These are phyloP conservation scores for Megamerina dolium DNA, from an alignment of 2,888 invertebrate genomes.

Conservation along the genomic window DNA sequence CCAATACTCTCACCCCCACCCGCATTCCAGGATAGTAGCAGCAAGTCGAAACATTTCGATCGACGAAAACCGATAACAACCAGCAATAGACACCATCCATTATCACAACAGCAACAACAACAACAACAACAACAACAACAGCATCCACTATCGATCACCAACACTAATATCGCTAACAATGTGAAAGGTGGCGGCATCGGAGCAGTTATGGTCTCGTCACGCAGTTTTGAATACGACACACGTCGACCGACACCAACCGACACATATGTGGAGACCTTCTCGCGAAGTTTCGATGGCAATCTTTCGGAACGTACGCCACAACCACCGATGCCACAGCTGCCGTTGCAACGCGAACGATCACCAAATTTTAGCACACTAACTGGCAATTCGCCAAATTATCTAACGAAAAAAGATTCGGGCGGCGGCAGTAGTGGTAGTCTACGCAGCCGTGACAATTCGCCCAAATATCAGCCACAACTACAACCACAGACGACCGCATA, in stretches of 20 bases:
- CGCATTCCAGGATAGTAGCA: conserved; percentile 59
- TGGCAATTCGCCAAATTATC: conserved; percentile 47
- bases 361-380: conserved; percentile 47
- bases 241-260: conserved; percentile 39
- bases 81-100: too few relatives aligned
- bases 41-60: conserved; percentile 32
- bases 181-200: conserved; percentile 17
- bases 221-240: conserved; percentile 49
- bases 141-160: conserved; percentile 47
- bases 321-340: too few relatives aligned
- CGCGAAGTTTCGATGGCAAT: conserved; percentile 49
- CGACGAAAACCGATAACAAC: conserved; percentile 25
- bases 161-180: conserved; percentile 31
- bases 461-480: conserved; percentile 36
- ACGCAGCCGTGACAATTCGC: conserved; percentile 45
- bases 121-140: conserved; percentile 29
- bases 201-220: conserved; percentile 49
- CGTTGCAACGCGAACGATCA: conserved; percentile 38
- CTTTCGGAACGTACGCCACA: conserved; percentile 36
- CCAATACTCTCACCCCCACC: conserved; percentile 66
- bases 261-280: conserved; percentile 46
- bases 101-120: conserved; percentile 22
- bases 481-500: conserved; percentile 39
- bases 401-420: conserved; percentile 43
- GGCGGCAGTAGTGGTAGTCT: conserved; percentile 32